Conservation (phyloP, 2,113 vertebrate genomes). For the Tragelaphus strepsiceros region DNA sequence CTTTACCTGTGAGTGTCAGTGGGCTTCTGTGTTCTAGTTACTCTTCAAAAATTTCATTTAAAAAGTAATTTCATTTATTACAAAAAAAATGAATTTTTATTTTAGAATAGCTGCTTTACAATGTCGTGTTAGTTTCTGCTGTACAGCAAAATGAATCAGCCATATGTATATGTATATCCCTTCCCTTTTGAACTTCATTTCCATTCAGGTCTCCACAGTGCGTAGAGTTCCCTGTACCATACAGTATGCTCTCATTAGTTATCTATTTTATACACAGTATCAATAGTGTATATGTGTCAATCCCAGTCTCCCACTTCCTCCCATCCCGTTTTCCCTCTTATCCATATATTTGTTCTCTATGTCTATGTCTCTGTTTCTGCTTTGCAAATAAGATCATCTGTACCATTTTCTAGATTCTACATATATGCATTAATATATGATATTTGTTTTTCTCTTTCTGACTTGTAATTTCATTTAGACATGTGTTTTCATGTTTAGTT, state of each 20-base stretch:
- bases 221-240: not conserved
- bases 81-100: too few relatives aligned
- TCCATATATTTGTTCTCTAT: not conserved
- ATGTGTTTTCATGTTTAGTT: not conserved
- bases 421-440: not conserved
- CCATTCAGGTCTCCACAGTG: not conserved
- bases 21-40: not conserved
- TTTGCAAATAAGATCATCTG: not conserved
- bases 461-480: not conserved
- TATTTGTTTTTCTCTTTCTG: not conserved
- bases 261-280: not conserved
- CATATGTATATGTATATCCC: too few relatives aligned
- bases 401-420: not conserved
- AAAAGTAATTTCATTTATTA: not conserved
- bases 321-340: not conserved
- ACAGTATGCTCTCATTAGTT: not conserved
- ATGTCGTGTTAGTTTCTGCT: too few relatives aligned
- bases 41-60: not conserved
- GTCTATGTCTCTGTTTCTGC: not conserved
- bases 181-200: not conserved
- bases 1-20: not conserved
- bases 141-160: too few relatives aligned
- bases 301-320: not conserved
- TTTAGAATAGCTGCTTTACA: too few relatives aligned
- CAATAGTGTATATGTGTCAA: not conserved